Evolutionary conservation across 2,797 vertebrate genomes (phyloP), one percentile per base, ranked within the genome.

Genomic region (Antennarius maculatus): DNA sequence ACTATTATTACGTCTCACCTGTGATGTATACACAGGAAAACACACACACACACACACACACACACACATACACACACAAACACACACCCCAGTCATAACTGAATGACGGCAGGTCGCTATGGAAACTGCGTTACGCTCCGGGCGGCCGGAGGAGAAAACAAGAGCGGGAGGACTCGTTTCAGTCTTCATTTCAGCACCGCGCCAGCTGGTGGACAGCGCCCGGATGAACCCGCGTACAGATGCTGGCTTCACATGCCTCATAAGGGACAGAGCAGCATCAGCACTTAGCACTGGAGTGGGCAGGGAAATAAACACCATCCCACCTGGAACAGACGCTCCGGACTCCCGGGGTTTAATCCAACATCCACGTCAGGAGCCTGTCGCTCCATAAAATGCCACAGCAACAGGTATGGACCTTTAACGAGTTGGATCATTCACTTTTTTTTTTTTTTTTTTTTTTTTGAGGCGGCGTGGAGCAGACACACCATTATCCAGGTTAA

Each of bases 41-140:
- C n/a, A n/a, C n/a, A n/a, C n/a, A n/a, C n/a, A n/a, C n/a, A n/a
- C n/a, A n/a, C 71, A 28, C 69, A 42, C 65, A 49, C 53, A n/a
- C 64, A 55, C 39, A 39, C 66, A 56, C 48, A 49, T 67, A 39
- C 51, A 42, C 60, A 10, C 49, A 51, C 57, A 55, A 76, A 53
- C 78, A 64, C 68, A 37, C 65, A 50, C 69, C 61, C 66, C 46
- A 88, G 88, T 93, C 90, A 93, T 91, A 88, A 91, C 80, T 91
- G 86, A 89, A 90, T 94, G 94, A 94, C 92, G 93, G 92, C 89
- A 93, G 90, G 92, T 94, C 90, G 90, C 90, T 83, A 94, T 93
- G 93, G 94, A 94, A 94, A 95, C 95, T 87, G 88, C 79, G 92
- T 94, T 95, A 93, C 89, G 88, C 93, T 93, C 84, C 85, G 66